Conservation (phyloP, 2,888 invertebrate genomes). For the Dryomyza anilis region DNA sequence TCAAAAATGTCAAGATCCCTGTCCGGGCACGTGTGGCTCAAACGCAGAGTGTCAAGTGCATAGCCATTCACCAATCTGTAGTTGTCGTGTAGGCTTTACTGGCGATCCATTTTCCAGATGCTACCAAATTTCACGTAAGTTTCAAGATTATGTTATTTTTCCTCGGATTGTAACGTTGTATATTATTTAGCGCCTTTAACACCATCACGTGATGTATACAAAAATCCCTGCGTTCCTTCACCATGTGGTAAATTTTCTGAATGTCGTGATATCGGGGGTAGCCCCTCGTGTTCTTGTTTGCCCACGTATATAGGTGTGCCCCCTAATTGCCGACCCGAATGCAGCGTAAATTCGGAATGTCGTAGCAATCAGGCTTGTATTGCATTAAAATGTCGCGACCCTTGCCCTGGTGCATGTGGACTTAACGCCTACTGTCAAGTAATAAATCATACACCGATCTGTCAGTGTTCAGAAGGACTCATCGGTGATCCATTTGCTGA, state of each 20-base stretch:
- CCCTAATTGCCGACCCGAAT: conserved; percentile 75
- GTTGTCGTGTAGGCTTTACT: conserved; percentile 64
- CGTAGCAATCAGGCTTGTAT: conserved; percentile 73
- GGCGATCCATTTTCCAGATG: conserved; percentile 64
- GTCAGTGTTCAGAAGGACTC: conserved; percentile 67
- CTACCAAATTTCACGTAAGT: conserved; percentile 57
- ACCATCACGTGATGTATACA: conserved; percentile 51
- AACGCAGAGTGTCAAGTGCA: conserved; percentile 77
- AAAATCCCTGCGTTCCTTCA: conserved; percentile 73
- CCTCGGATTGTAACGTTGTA: no score
- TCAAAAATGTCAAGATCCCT: conserved; percentile 76
- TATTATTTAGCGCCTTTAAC: no score
- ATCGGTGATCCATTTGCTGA: conserved; percentile 73
- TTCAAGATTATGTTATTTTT: background rate
- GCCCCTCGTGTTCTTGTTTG: conserved; percentile 71
- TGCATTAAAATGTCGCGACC: conserved; percentile 72
- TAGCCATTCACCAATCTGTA: conserved; percentile 78
- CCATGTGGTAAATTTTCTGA: conserved; percentile 76
- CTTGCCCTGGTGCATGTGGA: conserved; percentile 75
- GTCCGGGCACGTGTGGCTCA: conserved; percentile 75
- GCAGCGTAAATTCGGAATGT: conserved; percentile 74
- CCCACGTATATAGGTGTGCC: conserved; percentile 71
- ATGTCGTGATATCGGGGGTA: conserved; percentile 69
- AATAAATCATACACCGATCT: conserved; percentile 72
- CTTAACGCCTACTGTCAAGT: conserved; percentile 68